Evolutionary conservation across 2,113 vertebrate genomes (phyloP).

Genomic region (Leucoraja erinaceus): DNA sequence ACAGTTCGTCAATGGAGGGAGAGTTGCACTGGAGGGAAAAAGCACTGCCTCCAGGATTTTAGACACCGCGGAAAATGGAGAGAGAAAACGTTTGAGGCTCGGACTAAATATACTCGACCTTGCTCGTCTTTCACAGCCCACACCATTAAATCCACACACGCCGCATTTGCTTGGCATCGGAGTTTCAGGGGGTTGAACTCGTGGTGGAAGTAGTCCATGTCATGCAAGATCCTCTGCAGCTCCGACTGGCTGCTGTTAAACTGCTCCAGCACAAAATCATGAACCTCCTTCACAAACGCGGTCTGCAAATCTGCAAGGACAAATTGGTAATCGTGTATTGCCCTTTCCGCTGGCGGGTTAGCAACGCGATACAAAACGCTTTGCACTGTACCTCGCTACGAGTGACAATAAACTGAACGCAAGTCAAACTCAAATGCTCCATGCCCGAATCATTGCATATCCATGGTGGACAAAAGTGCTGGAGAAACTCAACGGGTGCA

Average conservation of each 20-base stretch:
- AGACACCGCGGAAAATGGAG: background rate
- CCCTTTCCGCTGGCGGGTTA: too few species aligned
- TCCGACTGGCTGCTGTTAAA: constrained; percentile 90
- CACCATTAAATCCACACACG: constrained; percentile 96
- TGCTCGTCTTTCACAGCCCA: constrained; percentile 96
- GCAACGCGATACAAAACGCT: too few species aligned
- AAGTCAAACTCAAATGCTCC: too few species aligned
- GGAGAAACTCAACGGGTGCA: too few species aligned
- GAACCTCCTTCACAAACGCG: constrained; percentile 81
- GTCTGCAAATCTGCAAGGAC: constrained; percentile 66
- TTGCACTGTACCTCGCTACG: too few species aligned
- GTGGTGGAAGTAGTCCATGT: constrained; percentile 67
- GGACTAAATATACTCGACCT: constrained; percentile 55
- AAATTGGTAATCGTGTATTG: background rate
- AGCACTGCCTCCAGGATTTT: too few species aligned
- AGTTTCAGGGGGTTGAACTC: constrained; percentile 84
- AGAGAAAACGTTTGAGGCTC: background rate
- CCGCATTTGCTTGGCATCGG: constrained; percentile 89
- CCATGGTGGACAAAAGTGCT: too few species aligned
- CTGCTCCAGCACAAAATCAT: constrained; percentile 94
- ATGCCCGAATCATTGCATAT: too few species aligned
- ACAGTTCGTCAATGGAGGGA: too few species aligned
- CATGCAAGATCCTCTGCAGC: constrained; percentile 85
- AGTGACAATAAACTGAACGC: too few species aligned
- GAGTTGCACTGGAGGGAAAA: too few species aligned